Conservation (phyloP, 2,797 vertebrate species). For the Threskiornis aethiopicus region DNA sequence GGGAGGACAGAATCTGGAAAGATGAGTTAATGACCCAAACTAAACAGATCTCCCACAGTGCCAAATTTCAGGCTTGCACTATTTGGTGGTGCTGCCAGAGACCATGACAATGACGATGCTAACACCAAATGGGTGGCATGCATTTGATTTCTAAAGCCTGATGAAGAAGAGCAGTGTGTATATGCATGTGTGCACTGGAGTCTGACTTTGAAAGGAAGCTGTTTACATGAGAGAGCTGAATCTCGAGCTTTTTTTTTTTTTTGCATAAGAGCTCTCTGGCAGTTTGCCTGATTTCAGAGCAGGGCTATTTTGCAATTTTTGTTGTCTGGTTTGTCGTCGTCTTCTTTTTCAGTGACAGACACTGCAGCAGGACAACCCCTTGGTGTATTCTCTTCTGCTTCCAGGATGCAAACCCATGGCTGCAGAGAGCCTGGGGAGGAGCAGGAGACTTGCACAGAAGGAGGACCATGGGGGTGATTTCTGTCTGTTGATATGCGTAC, state of each 20-base stretch:
- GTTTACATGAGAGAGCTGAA: not conserved
- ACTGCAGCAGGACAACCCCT: not conserved
- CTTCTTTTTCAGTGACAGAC: not conserved
- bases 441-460: fast-evolving
- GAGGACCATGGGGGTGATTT: not conserved
- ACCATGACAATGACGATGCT: fast-evolving
- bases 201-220: constrained; percentile 45
- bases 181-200: not conserved
- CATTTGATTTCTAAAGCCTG: not conserved
- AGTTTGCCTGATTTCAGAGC: not conserved
- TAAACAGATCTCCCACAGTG: not conserved
- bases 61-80: not conserved
- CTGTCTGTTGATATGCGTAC: fast-evolving
- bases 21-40: not conserved
- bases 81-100: not conserved
- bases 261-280: constrained; percentile 10
- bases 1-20: not conserved
- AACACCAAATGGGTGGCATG: not conserved
- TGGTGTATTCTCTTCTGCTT: not conserved
- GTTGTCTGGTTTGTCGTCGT: not conserved
- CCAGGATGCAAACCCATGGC: not conserved
- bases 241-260: not conserved
- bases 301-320: constrained; percentile 49
- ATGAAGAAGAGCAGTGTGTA: not conserved
- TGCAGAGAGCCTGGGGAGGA: not conserved